phyloP scores from a whole-genome alignment of 2,888 invertebrate genomes.

The Atrina japonica region DNA sequence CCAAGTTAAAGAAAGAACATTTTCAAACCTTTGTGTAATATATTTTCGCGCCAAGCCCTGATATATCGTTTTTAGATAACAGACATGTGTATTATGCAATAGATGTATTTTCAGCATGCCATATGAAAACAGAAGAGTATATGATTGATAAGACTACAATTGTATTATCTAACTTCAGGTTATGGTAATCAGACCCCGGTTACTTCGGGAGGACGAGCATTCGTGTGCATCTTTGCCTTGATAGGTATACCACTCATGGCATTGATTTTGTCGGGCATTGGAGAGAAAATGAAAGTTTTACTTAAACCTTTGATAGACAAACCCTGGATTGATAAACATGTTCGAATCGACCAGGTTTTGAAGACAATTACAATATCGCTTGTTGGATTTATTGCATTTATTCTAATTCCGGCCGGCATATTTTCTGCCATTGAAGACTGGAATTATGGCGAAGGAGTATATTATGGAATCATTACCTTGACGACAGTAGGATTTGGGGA shows the following conservation, averaged over 20 bases:
- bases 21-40: too few species aligned
- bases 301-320: slow-evolving; percentile 46
- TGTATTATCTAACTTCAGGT: slow-evolving; percentile 38
- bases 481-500: too few species aligned
- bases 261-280: slow-evolving; percentile 52
- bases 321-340: slow-evolving; percentile 40
- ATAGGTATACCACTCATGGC: slow-evolving; percentile 62
- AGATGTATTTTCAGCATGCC: background rate
- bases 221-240: slow-evolving; percentile 59
- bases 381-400: too few species aligned
- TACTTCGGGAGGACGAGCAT: slow-evolving; percentile 54
- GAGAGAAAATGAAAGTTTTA: slow-evolving; percentile 50
- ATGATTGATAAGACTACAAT: background rate
- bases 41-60: too few species aligned
- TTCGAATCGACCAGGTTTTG: slow-evolving; percentile 16
- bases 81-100: background rate
- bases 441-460: too few species aligned
- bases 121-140: background rate
- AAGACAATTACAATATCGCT: too few species aligned
- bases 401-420: too few species aligned
- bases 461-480: too few species aligned
- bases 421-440: too few species aligned
- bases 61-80: too few species aligned
- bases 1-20: too few species aligned
- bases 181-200: slow-evolving; percentile 65